These are phyloP conservation scores for Blastobasis adustella DNA, from an alignment of 2,888 invertebrate species.

Conservation along the genomic window DNA sequence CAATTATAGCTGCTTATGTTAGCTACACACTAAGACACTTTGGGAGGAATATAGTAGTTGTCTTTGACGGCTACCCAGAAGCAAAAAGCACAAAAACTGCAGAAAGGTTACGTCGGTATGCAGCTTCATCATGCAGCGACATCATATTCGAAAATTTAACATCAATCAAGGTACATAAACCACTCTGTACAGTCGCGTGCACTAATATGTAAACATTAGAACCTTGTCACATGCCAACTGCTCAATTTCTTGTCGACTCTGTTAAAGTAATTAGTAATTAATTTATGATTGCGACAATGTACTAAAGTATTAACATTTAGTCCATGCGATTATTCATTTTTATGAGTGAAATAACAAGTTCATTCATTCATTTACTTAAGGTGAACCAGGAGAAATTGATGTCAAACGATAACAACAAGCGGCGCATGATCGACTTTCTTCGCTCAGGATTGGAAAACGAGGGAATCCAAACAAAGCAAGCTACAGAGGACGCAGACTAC, in stretches of 20 bases:
- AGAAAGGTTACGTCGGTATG: background rate
- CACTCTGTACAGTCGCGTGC: too few species aligned
- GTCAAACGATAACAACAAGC: background rate
- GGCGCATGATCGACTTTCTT: background rate
- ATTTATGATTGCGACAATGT: too few species aligned
- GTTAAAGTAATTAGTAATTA: too few species aligned
- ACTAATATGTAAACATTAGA: too few species aligned
- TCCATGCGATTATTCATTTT: too few species aligned
- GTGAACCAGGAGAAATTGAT: background rate
- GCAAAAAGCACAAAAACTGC: background rate
- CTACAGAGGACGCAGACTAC: background rate
- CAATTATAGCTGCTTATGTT: background rate
- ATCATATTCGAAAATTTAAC: background rate
- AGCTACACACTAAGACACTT: background rate
- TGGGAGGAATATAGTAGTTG: background rate
- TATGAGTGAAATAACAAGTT: too few species aligned
- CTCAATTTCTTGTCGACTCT: too few species aligned
- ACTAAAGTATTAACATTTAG: too few species aligned
- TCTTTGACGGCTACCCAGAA: background rate
- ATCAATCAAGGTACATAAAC: background rate
- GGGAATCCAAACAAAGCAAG: background rate
- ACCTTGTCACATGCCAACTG: too few species aligned
- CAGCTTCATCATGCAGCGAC: background rate
- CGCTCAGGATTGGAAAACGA: background rate
- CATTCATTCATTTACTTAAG: background rate